Evolutionary conservation across 1,140 invertebrate species (phyloP).

Genomic region (Dryas iulia): DNA sequence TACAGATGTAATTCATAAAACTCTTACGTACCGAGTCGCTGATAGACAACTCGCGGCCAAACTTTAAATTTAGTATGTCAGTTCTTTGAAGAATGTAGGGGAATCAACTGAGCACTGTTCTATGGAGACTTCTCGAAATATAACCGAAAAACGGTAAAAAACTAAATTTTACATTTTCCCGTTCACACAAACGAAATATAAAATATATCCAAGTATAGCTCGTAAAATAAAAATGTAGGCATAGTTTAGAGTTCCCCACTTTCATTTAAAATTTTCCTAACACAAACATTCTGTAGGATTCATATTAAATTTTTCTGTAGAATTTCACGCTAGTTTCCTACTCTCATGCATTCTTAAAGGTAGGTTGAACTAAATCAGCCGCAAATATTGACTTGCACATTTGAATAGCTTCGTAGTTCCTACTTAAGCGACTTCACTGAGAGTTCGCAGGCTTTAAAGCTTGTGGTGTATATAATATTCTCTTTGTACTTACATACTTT

Average conservation of each 20-base stretch:
- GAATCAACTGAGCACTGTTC: too few species aligned
- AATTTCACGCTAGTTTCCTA: conserved; percentile 8
- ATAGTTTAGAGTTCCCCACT: neutral
- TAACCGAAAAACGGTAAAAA: too few species aligned
- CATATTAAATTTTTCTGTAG: neutral
- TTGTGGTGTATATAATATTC: conserved; percentile 6
- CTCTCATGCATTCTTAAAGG: neutral
- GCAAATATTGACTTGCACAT: conserved; percentile 25
- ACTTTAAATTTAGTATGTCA: too few species aligned
- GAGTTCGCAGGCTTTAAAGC: neutral
- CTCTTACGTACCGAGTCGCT: too few species aligned
- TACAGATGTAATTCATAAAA: too few species aligned
- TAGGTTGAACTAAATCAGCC: conserved; percentile 20
- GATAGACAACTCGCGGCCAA: too few species aligned
- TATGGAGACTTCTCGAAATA: too few species aligned
- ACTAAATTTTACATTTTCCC: too few species aligned
- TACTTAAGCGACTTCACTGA: conserved; percentile 11
- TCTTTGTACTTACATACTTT: conserved; percentile 11
- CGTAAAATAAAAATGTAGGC: neutral
- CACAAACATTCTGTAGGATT: neutral
- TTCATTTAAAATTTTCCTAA: neutral
- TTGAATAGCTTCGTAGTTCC: conserved; percentile 21
- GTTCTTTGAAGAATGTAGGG: too few species aligned
- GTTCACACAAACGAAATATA: too few species aligned
- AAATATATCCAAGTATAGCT: too few species aligned